A percentile compares a stretch with the other conserved stretches of the same genome.
These are phyloP conservation scores for Ariopsis seemanni DNA, from an alignment of 2,113 vertebrate species.

Conservation along the genomic window DNA sequence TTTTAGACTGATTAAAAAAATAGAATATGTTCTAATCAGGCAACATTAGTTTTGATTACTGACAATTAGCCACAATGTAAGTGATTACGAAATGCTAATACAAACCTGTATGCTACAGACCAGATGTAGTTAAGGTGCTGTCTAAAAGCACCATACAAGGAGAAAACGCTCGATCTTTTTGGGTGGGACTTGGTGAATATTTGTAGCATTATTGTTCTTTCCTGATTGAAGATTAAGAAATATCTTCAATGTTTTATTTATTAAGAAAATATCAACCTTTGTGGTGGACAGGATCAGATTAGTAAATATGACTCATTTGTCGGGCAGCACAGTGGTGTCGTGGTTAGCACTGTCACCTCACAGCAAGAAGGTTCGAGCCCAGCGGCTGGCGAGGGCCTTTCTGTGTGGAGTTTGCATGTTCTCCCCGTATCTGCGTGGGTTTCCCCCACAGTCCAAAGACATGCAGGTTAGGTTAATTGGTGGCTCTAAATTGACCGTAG, in stretches of 20 bases:
- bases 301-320: slow-evolving; percentile 8
- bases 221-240: background rate
- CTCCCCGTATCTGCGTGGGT: too few species aligned
- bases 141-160: slow-evolving; percentile 4
- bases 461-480: too few species aligned
- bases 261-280: slow-evolving; percentile 14
- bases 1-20: slow-evolving; percentile 5
- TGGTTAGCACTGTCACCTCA: too few species aligned
- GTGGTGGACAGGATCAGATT: background rate
- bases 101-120: background rate
- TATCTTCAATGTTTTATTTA: background rate
- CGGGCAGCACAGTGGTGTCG: too few species aligned
- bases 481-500: too few species aligned
- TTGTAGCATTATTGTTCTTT: background rate
- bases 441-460: too few species aligned
- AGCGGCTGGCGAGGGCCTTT: too few species aligned
- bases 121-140: background rate
- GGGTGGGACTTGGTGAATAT: background rate
- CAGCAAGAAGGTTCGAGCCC: too few species aligned
- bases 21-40: background rate
- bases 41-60: background rate
- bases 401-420: too few species aligned
- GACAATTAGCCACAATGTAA: slow-evolving; percentile 1
- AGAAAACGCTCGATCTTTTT: background rate
- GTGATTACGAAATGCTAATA: background rate